phyloP scores from a whole-genome alignment of 2,888 invertebrate species.

The Autographa pulchrina region DNA sequence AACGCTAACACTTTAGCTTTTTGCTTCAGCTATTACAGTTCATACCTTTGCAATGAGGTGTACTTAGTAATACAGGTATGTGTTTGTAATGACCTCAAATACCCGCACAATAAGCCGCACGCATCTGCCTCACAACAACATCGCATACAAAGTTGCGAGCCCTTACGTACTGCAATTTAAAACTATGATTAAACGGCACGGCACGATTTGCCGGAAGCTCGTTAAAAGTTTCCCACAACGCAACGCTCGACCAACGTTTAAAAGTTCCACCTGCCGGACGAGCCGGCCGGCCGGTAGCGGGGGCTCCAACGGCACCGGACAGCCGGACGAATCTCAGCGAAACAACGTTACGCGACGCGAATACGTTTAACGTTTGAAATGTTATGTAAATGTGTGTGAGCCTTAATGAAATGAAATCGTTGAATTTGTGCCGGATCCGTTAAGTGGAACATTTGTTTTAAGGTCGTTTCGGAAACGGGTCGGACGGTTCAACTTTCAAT shows the following conservation, averaged over 20 bases:
- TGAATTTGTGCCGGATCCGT: slow-evolving; percentile 48
- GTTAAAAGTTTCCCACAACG: slow-evolving; percentile 56
- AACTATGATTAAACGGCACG: slow-evolving; percentile 56
- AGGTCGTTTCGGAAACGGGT: slow-evolving; percentile 37
- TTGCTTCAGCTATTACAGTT: background rate
- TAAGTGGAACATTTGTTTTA: slow-evolving; percentile 47
- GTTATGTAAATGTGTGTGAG: slow-evolving; percentile 52
- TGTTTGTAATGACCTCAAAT: background rate
- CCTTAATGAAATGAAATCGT: slow-evolving; percentile 50
- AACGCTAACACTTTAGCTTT: background rate
- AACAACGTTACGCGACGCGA: slow-evolving; percentile 45
- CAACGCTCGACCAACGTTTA: slow-evolving; percentile 50
- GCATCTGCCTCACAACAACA: slow-evolving; percentile 14
- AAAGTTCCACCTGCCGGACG: slow-evolving; percentile 55
- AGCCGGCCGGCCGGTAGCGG: slow-evolving; percentile 27
- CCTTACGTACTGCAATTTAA: slow-evolving; percentile 46
- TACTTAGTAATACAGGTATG: background rate
- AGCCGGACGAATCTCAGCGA: slow-evolving; percentile 34
- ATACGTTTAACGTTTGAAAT: slow-evolving; percentile 47
- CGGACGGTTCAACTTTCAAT: slow-evolving; percentile 49
- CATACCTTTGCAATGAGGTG: background rate
- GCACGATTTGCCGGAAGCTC: slow-evolving; percentile 55
- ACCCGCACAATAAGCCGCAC: slow-evolving; percentile 17
- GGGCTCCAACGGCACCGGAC: slow-evolving; percentile 21
- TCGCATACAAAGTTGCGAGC: slow-evolving; percentile 19